Evolutionary conservation across 1,140 invertebrate species (phyloP).

Genomic region (Panagrolaimus sp.): DNA sequence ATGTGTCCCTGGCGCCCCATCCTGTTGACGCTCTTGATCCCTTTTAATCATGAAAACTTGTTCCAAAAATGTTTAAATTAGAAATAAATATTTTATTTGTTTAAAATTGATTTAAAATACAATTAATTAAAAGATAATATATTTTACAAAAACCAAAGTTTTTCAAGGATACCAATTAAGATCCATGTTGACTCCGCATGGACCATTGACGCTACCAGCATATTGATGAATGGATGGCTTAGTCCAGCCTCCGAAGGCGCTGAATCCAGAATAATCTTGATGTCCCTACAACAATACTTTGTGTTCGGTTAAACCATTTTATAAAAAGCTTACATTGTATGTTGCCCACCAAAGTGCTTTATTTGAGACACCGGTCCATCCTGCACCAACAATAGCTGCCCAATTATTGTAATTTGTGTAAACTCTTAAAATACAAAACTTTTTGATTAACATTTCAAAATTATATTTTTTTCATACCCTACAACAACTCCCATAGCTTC

Average conservation of each 20-base stretch:
- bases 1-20: no score
- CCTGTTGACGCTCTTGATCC: no score
- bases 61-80: no score
- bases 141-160: no score
- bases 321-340: not conserved
- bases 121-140: no score
- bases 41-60: no score
- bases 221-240: conserved; percentile 24
- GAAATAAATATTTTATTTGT: no score
- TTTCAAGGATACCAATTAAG: conserved; percentile 27
- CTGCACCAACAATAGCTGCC: conserved; percentile 36
- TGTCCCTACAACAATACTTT: conserved; percentile 15
- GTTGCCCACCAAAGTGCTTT: conserved; percentile 34
- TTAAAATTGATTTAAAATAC: no score
- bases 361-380: conserved; percentile 27
- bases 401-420: conserved; percentile 42
- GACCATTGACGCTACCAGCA: conserved; percentile 17
- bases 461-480: not conserved
- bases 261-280: conserved; percentile 17
- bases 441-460: not conserved
- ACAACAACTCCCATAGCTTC: conserved; percentile 23
- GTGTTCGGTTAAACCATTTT: not conserved
- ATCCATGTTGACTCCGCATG: conserved; percentile 36
- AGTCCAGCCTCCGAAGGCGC: conserved; percentile 24
- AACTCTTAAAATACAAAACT: conserved; percentile 15